Percentiles rank a stretch among this genome's conserved stretches.
These are phyloP conservation scores for Microplitis mediator DNA, from an alignment of 1,140 invertebrate species.

Conservation along the genomic window DNA sequence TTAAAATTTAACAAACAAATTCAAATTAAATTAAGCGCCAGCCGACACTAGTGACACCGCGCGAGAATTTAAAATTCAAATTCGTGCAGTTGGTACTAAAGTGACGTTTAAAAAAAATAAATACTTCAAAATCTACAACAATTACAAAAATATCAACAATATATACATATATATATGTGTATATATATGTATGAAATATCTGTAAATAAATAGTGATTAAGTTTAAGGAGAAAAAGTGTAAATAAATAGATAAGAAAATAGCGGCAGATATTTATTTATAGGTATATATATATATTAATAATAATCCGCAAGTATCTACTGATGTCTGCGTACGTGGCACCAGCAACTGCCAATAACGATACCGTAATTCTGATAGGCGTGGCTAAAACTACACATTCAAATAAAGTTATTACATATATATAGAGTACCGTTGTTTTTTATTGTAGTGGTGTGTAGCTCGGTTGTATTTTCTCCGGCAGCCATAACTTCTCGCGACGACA, in stretches of 20 bases:
- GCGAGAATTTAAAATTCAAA: no score
- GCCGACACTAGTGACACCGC: no score
- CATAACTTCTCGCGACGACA: slow-evolving; percentile 43
- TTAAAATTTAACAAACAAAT: neutral
- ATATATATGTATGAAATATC: no score
- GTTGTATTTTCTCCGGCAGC: slow-evolving; percentile 38
- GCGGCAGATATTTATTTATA: neutral
- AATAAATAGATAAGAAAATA: neutral
- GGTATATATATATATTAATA: neutral
- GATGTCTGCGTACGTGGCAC: slow-evolving; percentile 50
- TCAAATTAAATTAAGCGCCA: neutral
- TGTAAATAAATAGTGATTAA: no score
- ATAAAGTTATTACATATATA: neutral
- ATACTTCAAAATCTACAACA: no score
- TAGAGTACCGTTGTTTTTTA: slow-evolving; percentile 10
- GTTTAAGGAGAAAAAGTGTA: neutral
- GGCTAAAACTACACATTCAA: slow-evolving; percentile 33
- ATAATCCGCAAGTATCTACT: slow-evolving; percentile 21
- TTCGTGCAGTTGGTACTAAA: no score
- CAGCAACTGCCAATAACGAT: slow-evolving; percentile 39
- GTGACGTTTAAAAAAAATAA: no score
- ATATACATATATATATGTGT: no score
- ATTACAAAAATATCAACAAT: no score
- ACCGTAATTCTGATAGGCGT: slow-evolving; percentile 46
- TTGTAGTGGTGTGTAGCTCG: slow-evolving; percentile 25